Base-by-base conservation (phyloP, 2,797 vertebrate genomes). In the Enteromius radiatus region DNA sequence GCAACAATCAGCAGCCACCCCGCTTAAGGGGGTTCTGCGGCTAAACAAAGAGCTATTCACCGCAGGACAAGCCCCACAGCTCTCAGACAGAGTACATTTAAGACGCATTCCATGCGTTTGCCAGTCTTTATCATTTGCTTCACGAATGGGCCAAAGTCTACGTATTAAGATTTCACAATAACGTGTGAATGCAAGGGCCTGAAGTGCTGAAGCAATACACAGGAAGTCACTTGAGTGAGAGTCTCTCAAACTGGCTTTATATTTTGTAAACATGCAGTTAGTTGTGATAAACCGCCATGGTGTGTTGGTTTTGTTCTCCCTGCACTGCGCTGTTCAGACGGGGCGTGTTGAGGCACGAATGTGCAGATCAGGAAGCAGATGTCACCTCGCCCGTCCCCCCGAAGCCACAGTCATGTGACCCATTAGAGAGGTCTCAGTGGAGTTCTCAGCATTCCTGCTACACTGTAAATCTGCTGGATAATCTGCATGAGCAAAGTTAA, bases 11-110 rank as follows among this genome's bases (percentile, higher is more conserved):
- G 45, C 31, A 49, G 84, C 75, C 80, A 75, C 82, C 65, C 15
- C 23, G 1, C 68, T 81, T 78, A 77, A 8, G 21, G 82, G 76
- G 85, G 33, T 56, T 65, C 59, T n/a, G 76, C 61, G 28, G 56
- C 52, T 19, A 67, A 86, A 88, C 87, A 89, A 89, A 86, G 87
- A 78, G 73, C 76, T 56, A 86, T 87, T 89, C 78, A 86, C 78
- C 6, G 1, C 45, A 19, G 59, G 67, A 74, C 54, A 52, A 38
- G 75, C 56, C 69, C 36, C 14, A 10, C 47, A 70, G 59, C 54
- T 71, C 83, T 84, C 69, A 70, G 59, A 64, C 33, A 21, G 73
- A 59, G 77, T 61, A 68, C 70, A 52, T 83, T 83, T 41, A 71
- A 87, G 75, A 74, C 28, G 11, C 28, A 83, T 81, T 84, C 79